A percentile compares a stretch with the other conserved stretches of the same genome.
Evolutionary conservation across 2,888 invertebrate genomes (phyloP).

Genomic region (Parnassius glacialis): DNA sequence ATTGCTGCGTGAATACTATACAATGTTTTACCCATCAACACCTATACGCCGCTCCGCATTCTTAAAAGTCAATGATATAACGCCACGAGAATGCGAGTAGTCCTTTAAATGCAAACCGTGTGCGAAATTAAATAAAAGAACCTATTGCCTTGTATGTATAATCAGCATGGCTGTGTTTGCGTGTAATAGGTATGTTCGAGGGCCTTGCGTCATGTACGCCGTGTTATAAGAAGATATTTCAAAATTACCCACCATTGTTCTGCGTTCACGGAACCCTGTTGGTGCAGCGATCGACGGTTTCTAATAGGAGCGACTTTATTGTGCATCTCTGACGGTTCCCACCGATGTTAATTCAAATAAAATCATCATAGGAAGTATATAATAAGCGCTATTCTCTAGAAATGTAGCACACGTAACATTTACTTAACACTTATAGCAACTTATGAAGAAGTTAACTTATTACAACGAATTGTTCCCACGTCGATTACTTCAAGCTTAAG

Average conservation of each 20-base stretch:
- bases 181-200: constrained; percentile 44
- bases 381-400: constrained; percentile 43
- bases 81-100: constrained; percentile 17
- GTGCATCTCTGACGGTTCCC: constrained; percentile 62
- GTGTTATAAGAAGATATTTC: constrained; percentile 74
- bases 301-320: constrained; percentile 65
- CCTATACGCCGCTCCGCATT: constrained; percentile 8
- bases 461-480: constrained; percentile 1
- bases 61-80: constrained; percentile 15
- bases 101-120: constrained; percentile 32
- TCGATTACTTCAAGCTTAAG: constrained; percentile 1
- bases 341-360: constrained; percentile 51
- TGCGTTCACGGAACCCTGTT: constrained; percentile 70
- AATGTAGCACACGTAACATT: constrained; percentile 35
- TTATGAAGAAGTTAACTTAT: constrained; percentile 5
- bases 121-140: constrained; percentile 51
- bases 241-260: constrained; percentile 78
- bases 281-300: constrained; percentile 55
- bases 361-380: constrained; percentile 48
- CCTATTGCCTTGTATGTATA: constrained; percentile 55
- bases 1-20: not conserved
- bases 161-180: constrained; percentile 46
- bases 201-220: constrained; percentile 68
- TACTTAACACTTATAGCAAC: constrained; percentile 22
- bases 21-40: constrained; percentile 2